phyloP scores from a whole-genome alignment of 1,140 invertebrate species.

The Sitophilus oryzae region DNA sequence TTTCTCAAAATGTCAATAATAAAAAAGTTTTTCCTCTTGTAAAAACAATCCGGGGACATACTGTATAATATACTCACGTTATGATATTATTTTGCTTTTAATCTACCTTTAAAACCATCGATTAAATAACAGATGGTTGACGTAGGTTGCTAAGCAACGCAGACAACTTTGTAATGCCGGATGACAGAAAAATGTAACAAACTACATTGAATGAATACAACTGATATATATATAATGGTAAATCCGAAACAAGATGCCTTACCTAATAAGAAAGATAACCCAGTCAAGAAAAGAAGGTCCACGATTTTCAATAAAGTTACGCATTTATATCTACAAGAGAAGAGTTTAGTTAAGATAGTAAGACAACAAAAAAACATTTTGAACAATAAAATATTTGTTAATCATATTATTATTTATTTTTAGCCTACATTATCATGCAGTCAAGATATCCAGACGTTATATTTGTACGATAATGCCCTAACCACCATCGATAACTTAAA shows the following conservation, averaged over 20 bases:
- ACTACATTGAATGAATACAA: not conserved
- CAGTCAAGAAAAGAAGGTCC: constrained; percentile 17
- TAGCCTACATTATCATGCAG: constrained; percentile 50
- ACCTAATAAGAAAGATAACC: constrained; percentile 3
- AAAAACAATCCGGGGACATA: no score
- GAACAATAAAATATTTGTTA: not conserved
- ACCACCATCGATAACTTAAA: constrained; percentile 56
- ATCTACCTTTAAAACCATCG: no score
- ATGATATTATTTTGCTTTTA: no score
- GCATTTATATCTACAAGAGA: constrained; percentile 50
- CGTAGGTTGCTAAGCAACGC: constrained; percentile 16
- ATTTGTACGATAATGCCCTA: constrained; percentile 60
- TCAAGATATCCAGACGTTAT: constrained; percentile 53
- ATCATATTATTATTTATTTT: constrained; percentile 15
- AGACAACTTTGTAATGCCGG: not conserved
- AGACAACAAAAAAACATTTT: constrained; percentile 25
- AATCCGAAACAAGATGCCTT: no score
- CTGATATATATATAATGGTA: no score
- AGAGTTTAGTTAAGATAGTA: constrained; percentile 48
- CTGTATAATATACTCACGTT: no score
- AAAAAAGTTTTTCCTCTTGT: no score
- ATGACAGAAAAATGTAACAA: not conserved
- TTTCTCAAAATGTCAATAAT: no score
- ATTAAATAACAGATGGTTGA: no score
- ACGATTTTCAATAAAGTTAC: constrained; percentile 41